Conservation (phyloP, 2,797 vertebrate genomes). For the Oophaga sylvatica region DNA sequence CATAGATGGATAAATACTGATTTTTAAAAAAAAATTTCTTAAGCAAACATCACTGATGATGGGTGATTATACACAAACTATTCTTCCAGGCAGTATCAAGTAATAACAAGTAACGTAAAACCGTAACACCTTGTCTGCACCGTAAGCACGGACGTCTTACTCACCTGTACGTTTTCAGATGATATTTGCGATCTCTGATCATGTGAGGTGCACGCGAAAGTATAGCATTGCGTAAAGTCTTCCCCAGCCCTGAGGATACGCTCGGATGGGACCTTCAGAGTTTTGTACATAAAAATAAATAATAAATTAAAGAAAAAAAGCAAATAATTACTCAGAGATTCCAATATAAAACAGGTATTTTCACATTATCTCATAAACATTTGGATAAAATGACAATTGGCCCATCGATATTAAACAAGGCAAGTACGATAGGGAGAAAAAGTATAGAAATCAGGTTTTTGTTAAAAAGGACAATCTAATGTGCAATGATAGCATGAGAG, state of each 20-base stretch:
- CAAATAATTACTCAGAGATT: conserved; percentile 42
- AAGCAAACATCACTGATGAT: too few relatives aligned
- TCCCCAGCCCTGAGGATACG: conserved; percentile 90
- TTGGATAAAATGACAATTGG: not conserved
- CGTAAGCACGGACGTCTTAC: conserved; percentile 1
- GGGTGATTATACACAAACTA: too few relatives aligned
- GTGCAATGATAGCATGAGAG: not conserved
- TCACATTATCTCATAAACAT: not conserved
- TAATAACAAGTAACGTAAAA: too few relatives aligned
- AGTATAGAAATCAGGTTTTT: not conserved
- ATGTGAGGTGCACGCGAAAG: conserved; percentile 91
- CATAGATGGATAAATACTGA: too few relatives aligned
- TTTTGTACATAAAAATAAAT: conserved; percentile 35
- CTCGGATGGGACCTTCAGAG: conserved; percentile 88
- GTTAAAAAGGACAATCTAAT: not conserved
- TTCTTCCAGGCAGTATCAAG: too few relatives aligned
- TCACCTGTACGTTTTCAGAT: conserved; percentile 95
- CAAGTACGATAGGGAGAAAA: not conserved
- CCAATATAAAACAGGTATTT: not conserved
- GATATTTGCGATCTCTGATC: conserved; percentile 98
- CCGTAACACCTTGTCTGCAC: too few relatives aligned
- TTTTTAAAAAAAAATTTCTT: too few relatives aligned
- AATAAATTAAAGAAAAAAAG: conserved; percentile 36
- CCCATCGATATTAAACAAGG: not conserved
- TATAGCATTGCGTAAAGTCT: conserved; percentile 87